These are phyloP conservation scores for Uropetala carovei DNA, from an alignment of 2,888 invertebrate genomes.

Conservation along the genomic window DNA sequence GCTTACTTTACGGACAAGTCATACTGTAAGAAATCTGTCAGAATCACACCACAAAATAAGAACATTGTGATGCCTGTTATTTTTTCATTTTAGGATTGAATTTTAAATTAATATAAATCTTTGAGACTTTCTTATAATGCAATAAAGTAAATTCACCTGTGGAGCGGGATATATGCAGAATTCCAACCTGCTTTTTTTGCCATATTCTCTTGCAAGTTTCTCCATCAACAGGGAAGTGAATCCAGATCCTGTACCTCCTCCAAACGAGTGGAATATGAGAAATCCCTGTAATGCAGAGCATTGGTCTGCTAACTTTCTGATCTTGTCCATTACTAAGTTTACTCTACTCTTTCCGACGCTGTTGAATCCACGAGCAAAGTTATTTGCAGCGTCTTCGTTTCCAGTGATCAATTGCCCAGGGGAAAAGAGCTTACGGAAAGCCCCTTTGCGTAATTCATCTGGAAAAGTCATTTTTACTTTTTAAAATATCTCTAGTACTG, in stretches of 20 bases:
- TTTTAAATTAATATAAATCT: too few species aligned
- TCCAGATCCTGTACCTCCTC: conserved; percentile 95
- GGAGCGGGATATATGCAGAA: conserved; percentile 95
- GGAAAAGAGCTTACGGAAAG: conserved; percentile 87
- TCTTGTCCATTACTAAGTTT: conserved; percentile 83
- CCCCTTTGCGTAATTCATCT: conserved; percentile 92
- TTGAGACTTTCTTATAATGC: too few species aligned
- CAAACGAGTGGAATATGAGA: conserved; percentile 97
- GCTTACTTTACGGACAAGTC: too few species aligned
- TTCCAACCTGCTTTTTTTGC: conserved; percentile 88
- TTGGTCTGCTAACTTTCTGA: conserved; percentile 88
- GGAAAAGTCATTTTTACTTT: conserved; percentile 68
- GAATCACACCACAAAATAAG: too few species aligned
- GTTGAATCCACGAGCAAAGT: conserved; percentile 98
- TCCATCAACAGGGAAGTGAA: conserved; percentile 98
- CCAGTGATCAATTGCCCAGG: conserved; percentile 93
- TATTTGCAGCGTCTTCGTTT: conserved; percentile 98
- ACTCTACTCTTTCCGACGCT: conserved; percentile 92
- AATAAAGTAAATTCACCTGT: conserved; percentile 72
- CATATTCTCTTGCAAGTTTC: conserved; percentile 95
- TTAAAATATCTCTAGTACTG: neutral
- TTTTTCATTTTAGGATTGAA: too few species aligned
- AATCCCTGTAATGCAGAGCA: conserved; percentile 95
- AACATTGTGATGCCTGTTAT: too few species aligned
- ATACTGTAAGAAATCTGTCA: too few species aligned